Percentiles rank a stretch among this genome's conserved stretches.
Conservation (phyloP, 1,140 invertebrate species). For the Campoletis sonorensis region DNA sequence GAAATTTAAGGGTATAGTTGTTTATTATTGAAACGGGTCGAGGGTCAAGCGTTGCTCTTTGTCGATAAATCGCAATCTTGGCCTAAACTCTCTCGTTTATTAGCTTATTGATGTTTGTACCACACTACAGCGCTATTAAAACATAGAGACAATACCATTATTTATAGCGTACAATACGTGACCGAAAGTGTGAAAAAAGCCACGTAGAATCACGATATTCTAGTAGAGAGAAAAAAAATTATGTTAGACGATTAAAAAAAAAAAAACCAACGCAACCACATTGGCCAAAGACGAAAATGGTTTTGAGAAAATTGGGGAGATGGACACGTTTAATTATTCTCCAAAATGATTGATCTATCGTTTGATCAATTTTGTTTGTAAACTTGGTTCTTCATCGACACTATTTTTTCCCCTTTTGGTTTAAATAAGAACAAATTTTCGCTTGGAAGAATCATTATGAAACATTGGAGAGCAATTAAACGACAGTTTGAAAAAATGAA, state of each 20-base stretch:
- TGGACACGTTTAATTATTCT: too few relatives aligned
- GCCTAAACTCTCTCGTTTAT: constrained; percentile 26
- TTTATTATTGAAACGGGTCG: background rate
- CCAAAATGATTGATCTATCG: too few relatives aligned
- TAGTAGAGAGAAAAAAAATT: background rate
- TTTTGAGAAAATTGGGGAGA: background rate
- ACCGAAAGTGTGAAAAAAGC: constrained; percentile 3
- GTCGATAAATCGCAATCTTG: constrained; percentile 1
- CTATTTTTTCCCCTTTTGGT: too few relatives aligned
- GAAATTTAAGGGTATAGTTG: background rate
- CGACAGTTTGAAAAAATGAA: too few relatives aligned
- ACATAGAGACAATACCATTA: constrained; percentile 32
- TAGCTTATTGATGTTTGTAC: constrained; percentile 40
- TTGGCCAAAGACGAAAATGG: background rate
- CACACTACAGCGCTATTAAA: constrained; percentile 33
- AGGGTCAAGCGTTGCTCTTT: constrained; percentile 21
- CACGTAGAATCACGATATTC: background rate
- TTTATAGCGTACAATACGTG: background rate
- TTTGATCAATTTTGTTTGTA: too few relatives aligned
- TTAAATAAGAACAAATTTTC: too few relatives aligned
- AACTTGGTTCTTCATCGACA: too few relatives aligned
- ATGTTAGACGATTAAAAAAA: too few relatives aligned
- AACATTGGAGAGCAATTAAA: too few relatives aligned
- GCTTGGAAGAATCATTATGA: too few relatives aligned
- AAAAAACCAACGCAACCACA: too few relatives aligned